Conservation (phyloP, 2,113 vertebrate genomes). For the Solea senegalensis region DNA sequence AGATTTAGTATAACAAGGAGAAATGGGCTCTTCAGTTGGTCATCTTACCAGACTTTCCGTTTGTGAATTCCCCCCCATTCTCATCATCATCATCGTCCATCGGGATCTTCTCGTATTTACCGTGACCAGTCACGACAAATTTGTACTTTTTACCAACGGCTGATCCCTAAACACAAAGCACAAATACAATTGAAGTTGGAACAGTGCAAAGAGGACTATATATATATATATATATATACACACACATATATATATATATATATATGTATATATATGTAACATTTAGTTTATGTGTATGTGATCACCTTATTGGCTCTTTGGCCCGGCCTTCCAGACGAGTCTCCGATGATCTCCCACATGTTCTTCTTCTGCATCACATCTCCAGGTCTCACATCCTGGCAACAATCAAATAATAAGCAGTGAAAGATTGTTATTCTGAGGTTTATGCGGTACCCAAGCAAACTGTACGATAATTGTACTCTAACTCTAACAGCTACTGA, state of each 20-base stretch:
- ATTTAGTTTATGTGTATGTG: background rate
- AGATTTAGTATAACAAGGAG: background rate
- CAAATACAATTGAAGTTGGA: background rate
- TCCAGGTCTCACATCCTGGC: constrained; percentile 90
- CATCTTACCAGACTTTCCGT: constrained; percentile 66
- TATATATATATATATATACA: too few relatives aligned
- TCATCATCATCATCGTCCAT: constrained; percentile 66
- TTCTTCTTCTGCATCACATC: constrained; percentile 91
- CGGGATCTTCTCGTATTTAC: constrained; percentile 93
- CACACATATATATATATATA: too few relatives aligned
- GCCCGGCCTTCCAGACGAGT: constrained; percentile 48
- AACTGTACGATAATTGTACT: too few relatives aligned
- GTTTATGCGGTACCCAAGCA: too few relatives aligned
- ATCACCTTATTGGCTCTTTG: constrained; percentile 58
- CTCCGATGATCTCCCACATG: constrained; percentile 91
- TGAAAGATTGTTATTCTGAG: background rate
- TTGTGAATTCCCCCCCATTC: constrained; percentile 54
- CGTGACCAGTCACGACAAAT: constrained; percentile 92
- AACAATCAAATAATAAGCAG: background rate
- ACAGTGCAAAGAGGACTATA: too few relatives aligned
- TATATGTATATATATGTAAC: too few relatives aligned
- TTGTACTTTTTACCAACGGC: constrained; percentile 87
- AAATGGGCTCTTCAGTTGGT: background rate
- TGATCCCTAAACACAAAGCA: constrained; percentile 70
- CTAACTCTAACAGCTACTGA: too few relatives aligned